Evolutionary conservation across 2,113 vertebrate species (phyloP).

Genomic region (Cephalopterus ornatus): DNA sequence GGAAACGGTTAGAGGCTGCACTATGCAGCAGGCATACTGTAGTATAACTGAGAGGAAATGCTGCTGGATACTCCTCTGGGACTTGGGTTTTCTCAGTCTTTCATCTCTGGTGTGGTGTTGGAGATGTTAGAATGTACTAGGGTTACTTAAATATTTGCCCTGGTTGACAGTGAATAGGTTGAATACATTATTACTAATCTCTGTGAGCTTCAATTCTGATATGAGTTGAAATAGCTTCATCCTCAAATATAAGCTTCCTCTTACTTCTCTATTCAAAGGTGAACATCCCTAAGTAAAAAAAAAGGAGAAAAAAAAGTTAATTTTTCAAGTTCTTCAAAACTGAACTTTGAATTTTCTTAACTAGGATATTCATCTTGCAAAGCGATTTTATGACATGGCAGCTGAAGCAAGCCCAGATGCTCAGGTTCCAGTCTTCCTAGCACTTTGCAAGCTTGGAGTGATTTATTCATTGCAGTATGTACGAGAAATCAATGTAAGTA

Average conservation of each 20-base stretch:
- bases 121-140: background rate
- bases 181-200: background rate
- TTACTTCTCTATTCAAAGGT: background rate
- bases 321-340: background rate
- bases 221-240: background rate
- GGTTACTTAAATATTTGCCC: background rate
- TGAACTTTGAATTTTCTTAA: background rate
- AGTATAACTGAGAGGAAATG: background rate
- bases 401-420: slow-evolving; percentile 96
- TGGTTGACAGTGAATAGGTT: background rate
- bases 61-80: background rate
- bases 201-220: background rate
- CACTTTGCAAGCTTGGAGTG: slow-evolving; percentile 91
- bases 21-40: background rate
- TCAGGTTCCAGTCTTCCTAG: slow-evolving; percentile 96
- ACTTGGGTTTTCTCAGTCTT: background rate
- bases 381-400: slow-evolving; percentile 98
- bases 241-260: background rate
- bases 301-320: background rate
- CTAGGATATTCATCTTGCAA: slow-evolving; percentile 96
- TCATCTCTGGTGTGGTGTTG: background rate
- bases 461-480: slow-evolving; percentile 90
- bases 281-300: background rate
- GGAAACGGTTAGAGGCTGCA: background rate
- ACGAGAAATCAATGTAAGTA: slow-evolving; percentile 90